These are phyloP conservation scores for Dipodomys stephensi DNA, from an alignment of 2,113 vertebrate species.

Conservation along the genomic window DNA sequence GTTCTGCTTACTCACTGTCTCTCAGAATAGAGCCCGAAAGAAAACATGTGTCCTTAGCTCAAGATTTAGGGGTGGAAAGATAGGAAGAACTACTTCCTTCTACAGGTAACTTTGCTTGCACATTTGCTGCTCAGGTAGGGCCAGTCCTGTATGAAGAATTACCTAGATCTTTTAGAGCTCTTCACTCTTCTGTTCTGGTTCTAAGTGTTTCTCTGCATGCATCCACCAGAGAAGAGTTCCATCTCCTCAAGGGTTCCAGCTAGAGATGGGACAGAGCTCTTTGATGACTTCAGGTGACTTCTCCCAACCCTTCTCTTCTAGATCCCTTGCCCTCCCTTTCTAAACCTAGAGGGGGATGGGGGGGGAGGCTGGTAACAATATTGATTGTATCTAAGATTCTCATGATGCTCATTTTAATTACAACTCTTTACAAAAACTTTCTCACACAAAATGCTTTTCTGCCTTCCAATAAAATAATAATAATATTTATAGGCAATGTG, in stretches of 20 bases:
- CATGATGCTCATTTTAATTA: conserved; percentile 44
- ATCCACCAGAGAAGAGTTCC: background rate
- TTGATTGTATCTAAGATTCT: background rate
- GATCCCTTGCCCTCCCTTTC: background rate
- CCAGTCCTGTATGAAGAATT: background rate
- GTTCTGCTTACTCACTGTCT: background rate
- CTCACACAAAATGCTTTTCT: background rate
- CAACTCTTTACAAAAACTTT: background rate
- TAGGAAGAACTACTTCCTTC: background rate
- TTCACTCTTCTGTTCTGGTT: background rate
- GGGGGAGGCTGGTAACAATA: background rate
- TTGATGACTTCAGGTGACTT: background rate
- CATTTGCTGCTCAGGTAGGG: background rate
- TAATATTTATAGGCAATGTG: background rate
- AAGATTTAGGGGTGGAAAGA: background rate
- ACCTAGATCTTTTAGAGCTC: background rate
- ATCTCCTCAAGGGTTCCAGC: background rate
- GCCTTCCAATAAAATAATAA: background rate
- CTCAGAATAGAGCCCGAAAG: background rate
- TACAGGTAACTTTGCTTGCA: background rate
- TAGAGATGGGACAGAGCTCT: background rate
- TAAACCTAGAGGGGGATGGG: background rate
- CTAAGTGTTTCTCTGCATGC: background rate
- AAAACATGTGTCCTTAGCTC: background rate
- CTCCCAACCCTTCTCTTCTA: background rate